Conservation (phyloP, 2,113 vertebrate genomes). For the Entosphenus tridentatus region DNA sequence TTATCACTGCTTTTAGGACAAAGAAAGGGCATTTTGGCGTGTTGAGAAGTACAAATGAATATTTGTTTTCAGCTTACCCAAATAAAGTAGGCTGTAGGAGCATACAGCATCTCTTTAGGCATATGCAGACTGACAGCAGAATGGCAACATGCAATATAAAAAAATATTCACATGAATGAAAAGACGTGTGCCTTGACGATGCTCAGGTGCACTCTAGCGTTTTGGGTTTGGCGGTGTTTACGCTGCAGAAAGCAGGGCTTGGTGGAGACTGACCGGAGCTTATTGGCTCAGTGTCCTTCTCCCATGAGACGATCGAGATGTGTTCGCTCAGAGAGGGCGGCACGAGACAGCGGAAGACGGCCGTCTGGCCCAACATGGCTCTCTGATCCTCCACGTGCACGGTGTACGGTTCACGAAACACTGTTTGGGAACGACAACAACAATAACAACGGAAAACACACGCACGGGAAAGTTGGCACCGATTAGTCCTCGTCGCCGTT, state of each 20-base stretch:
- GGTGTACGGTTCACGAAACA: conserved; percentile 99
- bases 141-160: too few relatives aligned
- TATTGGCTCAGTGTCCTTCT: conserved; percentile 94
- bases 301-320: conserved; percentile 95
- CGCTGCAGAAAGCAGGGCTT: not conserved
- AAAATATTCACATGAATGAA: too few relatives aligned
- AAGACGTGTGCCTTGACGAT: too few relatives aligned
- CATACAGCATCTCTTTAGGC: too few relatives aligned
- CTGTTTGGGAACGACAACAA: conserved; percentile 16
- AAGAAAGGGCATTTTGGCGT: too few relatives aligned
- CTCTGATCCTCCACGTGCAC: conserved; percentile 97
- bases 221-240: too few relatives aligned
- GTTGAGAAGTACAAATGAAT: too few relatives aligned
- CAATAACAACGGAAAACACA: not conserved
- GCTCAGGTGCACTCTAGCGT: too few relatives aligned
- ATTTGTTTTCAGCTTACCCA: too few relatives aligned
- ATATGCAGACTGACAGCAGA: too few relatives aligned
- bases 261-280: conserved; percentile 50
- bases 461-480: not conserved
- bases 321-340: conserved; percentile 93
- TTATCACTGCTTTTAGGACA: too few relatives aligned
- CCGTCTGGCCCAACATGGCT: conserved; percentile 93
- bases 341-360: conserved; percentile 99
- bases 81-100: too few relatives aligned
- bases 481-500: not conserved